These are phyloP conservation scores for Zosterops japonicus DNA, from an alignment of 2,113 vertebrate genomes.

Conservation along the genomic window DNA sequence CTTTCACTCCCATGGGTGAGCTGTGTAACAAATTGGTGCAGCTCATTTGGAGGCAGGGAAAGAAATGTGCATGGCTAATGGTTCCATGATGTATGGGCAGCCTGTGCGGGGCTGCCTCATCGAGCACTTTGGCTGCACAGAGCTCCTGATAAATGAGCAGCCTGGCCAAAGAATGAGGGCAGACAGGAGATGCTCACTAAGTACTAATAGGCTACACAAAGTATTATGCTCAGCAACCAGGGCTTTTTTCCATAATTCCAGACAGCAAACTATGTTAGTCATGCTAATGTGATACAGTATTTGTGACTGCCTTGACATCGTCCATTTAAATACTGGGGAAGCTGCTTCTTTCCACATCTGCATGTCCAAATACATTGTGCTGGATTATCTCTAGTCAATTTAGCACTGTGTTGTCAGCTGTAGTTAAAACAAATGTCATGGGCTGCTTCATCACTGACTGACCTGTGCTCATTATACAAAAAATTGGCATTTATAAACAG, in stretches of 20 bases:
- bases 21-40: background rate
- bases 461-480: background rate
- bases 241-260: conserved; percentile 19
- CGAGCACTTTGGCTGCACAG: background rate
- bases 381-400: conserved; percentile 56
- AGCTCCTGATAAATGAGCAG: conserved; percentile 55
- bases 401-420: background rate
- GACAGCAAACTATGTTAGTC: conserved; percentile 47
- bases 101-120: background rate
- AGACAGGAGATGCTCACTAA: conserved; percentile 31
- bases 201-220: conserved; percentile 26
- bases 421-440: background rate
- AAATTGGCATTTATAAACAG: background rate
- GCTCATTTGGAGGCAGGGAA: background rate
- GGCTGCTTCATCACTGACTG: background rate
- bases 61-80: background rate
- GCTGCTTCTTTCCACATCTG: conserved; percentile 12
- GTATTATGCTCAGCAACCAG: background rate
- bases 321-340: conserved; percentile 63
- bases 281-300: conserved; percentile 42
- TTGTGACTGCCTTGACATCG: conserved; percentile 47
- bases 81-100: conserved; percentile 20
- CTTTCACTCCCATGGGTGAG: background rate
- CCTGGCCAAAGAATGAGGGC: conserved; percentile 1
- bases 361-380: background rate